phyloP scores from a whole-genome alignment of 2,888 invertebrate species.

The Rhodophaea formosa region DNA sequence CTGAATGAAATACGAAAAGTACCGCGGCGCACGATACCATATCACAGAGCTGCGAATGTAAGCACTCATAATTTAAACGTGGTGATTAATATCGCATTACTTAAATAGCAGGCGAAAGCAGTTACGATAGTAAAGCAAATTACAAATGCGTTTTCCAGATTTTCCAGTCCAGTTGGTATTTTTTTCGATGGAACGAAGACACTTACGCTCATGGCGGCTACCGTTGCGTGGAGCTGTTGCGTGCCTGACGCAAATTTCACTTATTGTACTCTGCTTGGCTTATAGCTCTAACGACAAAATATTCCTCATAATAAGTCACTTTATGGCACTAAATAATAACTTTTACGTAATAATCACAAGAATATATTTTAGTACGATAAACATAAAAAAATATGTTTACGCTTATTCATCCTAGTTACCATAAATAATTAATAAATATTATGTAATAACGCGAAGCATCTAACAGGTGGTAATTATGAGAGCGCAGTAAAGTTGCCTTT shows the following conservation, averaged over 20 bases:
- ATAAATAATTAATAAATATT: background rate
- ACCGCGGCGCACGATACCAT: constrained; percentile 24
- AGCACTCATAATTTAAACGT: constrained; percentile 40
- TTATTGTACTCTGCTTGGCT: constrained; percentile 33
- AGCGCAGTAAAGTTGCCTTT: background rate
- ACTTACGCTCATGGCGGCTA: constrained; percentile 60
- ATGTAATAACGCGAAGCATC: background rate
- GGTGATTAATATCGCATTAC: constrained; percentile 60
- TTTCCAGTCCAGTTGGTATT: constrained; percentile 60
- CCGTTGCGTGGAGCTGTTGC: constrained; percentile 66
- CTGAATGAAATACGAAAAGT: constrained; percentile 12
- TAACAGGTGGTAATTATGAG: background rate
- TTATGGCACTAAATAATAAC: constrained; percentile 17
- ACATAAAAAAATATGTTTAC: background rate
- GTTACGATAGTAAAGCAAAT: constrained; percentile 62
- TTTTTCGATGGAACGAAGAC: constrained; percentile 55
- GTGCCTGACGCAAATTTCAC: constrained; percentile 65
- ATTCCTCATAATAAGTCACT: constrained; percentile 23
- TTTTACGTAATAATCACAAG: background rate
- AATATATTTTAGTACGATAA: background rate
- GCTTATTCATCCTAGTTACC: background rate
- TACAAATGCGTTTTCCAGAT: constrained; percentile 62
- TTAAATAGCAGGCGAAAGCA: constrained; percentile 65
- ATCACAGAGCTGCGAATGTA: constrained; percentile 25
- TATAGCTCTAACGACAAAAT: constrained; percentile 25